These are phyloP conservation scores for Bombus superbus DNA, from an alignment of 1,140 invertebrate genomes.

Conservation along the genomic window DNA sequence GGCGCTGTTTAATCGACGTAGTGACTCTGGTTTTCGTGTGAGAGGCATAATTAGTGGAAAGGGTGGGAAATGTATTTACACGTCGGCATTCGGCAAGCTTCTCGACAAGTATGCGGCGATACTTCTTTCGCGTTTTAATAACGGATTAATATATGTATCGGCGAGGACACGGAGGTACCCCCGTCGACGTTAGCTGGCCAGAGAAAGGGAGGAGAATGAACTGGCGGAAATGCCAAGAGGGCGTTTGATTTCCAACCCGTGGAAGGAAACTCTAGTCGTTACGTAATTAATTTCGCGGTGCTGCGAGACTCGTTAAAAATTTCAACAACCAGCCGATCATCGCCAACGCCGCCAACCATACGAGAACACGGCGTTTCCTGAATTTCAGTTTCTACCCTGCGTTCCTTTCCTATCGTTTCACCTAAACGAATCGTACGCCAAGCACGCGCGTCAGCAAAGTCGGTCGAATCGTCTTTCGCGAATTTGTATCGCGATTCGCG, in stretches of 20 bases:
- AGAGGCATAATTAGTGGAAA: background rate
- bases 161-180: background rate
- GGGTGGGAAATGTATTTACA: background rate
- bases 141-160: slow-evolving; percentile 1
- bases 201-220: slow-evolving; percentile 7
- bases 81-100: background rate
- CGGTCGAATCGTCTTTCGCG: background rate
- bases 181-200: background rate
- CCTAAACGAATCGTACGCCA: background rate
- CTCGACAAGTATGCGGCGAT: background rate
- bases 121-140: slow-evolving; percentile 28
- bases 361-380: slow-evolving; percentile 25
- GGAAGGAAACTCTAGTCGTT: slow-evolving; percentile 39
- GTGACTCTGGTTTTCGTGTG: background rate
- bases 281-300: slow-evolving; percentile 63
- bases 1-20: background rate
- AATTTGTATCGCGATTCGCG: background rate
- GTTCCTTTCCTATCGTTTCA: background rate
- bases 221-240: background rate
- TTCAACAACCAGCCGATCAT: slow-evolving; percentile 44
- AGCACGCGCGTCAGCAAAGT: background rate
- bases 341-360: slow-evolving; percentile 41
- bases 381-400: slow-evolving; percentile 8
- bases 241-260: slow-evolving; percentile 34
- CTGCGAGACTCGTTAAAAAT: slow-evolving; percentile 60